Conservation (phyloP, 2,888 invertebrate genomes). For the Eristalis pertinax region DNA sequence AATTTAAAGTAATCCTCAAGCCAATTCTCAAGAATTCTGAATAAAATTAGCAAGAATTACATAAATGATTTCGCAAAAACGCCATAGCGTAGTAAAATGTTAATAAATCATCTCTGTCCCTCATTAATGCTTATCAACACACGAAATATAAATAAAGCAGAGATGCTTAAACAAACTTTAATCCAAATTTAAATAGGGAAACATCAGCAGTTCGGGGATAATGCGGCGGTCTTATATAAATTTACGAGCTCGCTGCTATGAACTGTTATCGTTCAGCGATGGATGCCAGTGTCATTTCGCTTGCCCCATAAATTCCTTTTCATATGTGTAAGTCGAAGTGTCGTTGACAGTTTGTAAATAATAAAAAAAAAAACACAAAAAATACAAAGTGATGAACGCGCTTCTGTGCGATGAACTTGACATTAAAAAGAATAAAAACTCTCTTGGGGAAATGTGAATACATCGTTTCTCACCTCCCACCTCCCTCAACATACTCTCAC, state of each 20-base stretch:
- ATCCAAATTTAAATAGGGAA: neutral
- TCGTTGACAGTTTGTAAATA: constrained; percentile 43
- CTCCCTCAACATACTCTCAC: neutral
- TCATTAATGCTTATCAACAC: neutral
- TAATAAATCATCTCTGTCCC: neutral
- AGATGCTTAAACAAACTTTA: neutral
- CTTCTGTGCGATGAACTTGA: constrained; percentile 28
- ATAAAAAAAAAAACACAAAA: neutral
- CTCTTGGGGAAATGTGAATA: neutral
- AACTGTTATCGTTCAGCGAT: constrained; percentile 18
- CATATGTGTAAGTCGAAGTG: constrained; percentile 2
- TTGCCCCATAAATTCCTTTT: constrained; percentile 14
- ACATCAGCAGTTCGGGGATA: neutral
- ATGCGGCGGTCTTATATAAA: neutral
- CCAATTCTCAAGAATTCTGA: too few relatives aligned
- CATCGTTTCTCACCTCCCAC: neutral
- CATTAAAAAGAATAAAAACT: constrained; percentile 30
- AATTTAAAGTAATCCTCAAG: too few relatives aligned
- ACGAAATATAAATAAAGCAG: neutral
- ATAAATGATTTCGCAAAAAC: neutral
- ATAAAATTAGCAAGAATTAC: neutral
- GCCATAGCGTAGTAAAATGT: neutral
- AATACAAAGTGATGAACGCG: constrained; percentile 7
- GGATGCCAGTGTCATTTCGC: constrained; percentile 10
- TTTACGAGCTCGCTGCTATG: constrained; percentile 1